Conservation (phyloP, 2,113 vertebrate species). For the Podarcis cretensis region DNA sequence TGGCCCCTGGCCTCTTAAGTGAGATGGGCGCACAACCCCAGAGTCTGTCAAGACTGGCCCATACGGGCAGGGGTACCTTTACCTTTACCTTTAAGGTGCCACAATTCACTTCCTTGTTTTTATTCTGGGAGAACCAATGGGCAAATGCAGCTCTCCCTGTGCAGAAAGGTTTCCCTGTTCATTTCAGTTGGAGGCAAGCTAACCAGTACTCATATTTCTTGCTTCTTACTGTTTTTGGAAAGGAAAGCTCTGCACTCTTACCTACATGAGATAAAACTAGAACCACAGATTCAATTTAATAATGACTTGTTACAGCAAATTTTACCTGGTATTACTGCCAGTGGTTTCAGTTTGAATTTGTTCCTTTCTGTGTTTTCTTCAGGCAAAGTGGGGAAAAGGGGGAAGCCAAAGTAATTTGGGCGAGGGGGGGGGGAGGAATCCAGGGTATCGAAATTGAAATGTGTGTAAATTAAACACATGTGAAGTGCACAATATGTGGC, state of each 20-base stretch:
- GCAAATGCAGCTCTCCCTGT: not conserved
- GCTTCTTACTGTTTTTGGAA: not conserved
- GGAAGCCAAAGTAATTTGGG: constrained; percentile 49
- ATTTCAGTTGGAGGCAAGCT: not conserved
- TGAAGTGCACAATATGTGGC: constrained; percentile 72
- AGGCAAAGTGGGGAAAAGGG: not conserved
- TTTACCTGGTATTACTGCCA: constrained; percentile 36
- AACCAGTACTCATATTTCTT: too few relatives aligned
- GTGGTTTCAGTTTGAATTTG: constrained; percentile 33
- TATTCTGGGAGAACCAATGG: not conserved
- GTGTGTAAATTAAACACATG: constrained; percentile 75
- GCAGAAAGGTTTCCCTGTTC: not conserved
- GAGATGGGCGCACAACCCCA: too few relatives aligned
- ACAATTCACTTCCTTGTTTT: not conserved
- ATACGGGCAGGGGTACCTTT: too few relatives aligned
- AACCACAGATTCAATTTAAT: constrained; percentile 48
- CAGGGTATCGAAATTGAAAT: constrained; percentile 66
- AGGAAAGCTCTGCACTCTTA: constrained; percentile 46
- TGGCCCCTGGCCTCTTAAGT: too few relatives aligned
- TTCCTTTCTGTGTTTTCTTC: constrained; percentile 29
- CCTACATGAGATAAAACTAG: constrained; percentile 35
- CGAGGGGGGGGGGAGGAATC: constrained; percentile 23
- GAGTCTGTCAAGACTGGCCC: too few relatives aligned
- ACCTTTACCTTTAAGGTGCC: too few relatives aligned
- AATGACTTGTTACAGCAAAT: constrained; percentile 50